A percentile compares a stretch with the other conserved stretches of the same genome.
Evolutionary conservation across 2,113 vertebrate genomes (phyloP).

Genomic region (Notarius quadriscutis): DNA sequence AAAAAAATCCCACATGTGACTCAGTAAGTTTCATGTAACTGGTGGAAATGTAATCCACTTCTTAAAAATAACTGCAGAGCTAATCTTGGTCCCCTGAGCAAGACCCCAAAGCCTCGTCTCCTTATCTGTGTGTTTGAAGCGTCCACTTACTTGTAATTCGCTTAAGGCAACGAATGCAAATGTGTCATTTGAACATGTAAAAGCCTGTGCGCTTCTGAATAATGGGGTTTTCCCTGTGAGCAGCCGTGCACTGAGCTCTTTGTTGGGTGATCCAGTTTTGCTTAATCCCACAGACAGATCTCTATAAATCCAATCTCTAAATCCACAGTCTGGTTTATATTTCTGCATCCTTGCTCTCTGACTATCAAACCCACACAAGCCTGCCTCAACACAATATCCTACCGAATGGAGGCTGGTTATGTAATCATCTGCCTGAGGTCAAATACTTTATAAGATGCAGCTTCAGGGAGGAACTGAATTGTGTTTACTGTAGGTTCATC

Average conservation of each 20-base stretch:
- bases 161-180: neutral
- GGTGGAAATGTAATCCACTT: neutral
- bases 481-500: constrained; percentile 11
- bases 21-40: neutral
- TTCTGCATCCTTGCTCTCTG: neutral
- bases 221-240: neutral
- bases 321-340: neutral
- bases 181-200: too few relatives aligned
- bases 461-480: neutral
- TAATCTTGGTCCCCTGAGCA: neutral
- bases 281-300: constrained; percentile 45
- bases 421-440: neutral
- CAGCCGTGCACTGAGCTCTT: constrained; percentile 54
- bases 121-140: neutral
- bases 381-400: neutral
- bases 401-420: neutral
- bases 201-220: neutral
- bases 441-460: neutral
- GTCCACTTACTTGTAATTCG: neutral
- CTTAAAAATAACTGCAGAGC: neutral
- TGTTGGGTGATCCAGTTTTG: constrained; percentile 50
- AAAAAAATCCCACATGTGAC: neutral
- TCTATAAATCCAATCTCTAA: constrained; percentile 40
- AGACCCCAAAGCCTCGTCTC: neutral
- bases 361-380: constrained; percentile 10